Evolutionary conservation across 2,888 invertebrate genomes (phyloP).

Genomic region (Clostera curtula): DNA sequence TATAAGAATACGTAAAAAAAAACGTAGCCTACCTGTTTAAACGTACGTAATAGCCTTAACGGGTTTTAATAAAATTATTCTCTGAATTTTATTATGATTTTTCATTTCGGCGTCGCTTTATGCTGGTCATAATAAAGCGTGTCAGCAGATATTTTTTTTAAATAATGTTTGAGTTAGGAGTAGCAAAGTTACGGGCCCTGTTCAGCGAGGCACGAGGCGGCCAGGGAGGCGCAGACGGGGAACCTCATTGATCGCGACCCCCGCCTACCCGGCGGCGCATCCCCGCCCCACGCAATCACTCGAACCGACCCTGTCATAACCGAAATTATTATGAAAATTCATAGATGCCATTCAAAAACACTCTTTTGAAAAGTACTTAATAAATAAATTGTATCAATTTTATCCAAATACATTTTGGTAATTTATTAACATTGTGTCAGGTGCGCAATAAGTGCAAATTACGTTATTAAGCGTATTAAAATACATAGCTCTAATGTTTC

Average conservation of each 20-base stretch:
- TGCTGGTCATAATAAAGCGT: conserved; percentile 16
- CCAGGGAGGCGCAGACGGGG: conserved; percentile 28
- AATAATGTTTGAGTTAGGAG: conserved; percentile 50
- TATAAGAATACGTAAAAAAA: too few relatives aligned
- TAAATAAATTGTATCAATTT: not conserved
- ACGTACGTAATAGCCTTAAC: conserved; percentile 3
- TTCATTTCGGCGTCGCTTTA: conserved; percentile 14
- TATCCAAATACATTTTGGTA: too few relatives aligned
- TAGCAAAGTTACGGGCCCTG: conserved; percentile 47
- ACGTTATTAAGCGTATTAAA: too few relatives aligned
- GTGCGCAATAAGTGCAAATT: too few relatives aligned
- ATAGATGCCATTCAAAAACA: conserved; percentile 4
- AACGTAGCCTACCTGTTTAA: conserved; percentile 1
- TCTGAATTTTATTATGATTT: conserved; percentile 14
- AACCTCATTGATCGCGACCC: conserved; percentile 66
- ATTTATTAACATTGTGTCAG: too few relatives aligned
- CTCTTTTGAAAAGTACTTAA: not conserved
- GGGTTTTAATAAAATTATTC: conserved; percentile 6
- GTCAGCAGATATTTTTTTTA: conserved; percentile 37
- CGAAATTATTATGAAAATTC: conserved; percentile 6
- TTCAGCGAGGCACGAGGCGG: conserved; percentile 28
- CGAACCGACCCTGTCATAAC: conserved; percentile 37
- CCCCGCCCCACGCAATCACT: conserved; percentile 42
- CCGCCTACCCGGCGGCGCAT: conserved; percentile 54
- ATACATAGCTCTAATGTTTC: too few relatives aligned